phyloP scores from a whole-genome alignment of 1,140 invertebrate genomes.

The Drosophila ogumai region DNA sequence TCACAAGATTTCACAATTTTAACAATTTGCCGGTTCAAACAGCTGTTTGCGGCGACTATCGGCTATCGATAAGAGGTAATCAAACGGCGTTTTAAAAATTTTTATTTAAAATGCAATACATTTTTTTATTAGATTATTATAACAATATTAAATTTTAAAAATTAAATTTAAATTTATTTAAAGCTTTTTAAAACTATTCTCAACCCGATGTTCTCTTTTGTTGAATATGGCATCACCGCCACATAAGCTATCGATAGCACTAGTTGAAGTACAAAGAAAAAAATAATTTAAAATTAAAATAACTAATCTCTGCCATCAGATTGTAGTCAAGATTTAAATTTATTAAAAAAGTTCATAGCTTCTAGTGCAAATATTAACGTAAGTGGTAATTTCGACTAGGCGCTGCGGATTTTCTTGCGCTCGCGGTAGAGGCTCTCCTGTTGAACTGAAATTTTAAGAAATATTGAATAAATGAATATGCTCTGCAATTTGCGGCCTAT shows the following conservation, averaged over 20 bases:
- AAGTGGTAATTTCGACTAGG: slow-evolving; percentile 49
- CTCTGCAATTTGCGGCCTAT: neutral
- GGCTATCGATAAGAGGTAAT: slow-evolving; percentile 6
- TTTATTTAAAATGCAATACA: too few species aligned
- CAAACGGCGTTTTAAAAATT: too few species aligned
- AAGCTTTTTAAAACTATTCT: neutral
- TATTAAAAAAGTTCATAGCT: neutral
- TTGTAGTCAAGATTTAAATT: neutral
- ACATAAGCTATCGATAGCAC: neutral
- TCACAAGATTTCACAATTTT: slow-evolving; percentile 36
- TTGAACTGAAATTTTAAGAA: slow-evolving; percentile 87
- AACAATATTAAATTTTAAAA: neutral
- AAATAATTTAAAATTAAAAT: neutral
- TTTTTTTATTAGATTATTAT: too few species aligned
- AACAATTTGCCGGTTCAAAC: slow-evolving; percentile 35
- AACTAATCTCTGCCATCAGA: too few species aligned
- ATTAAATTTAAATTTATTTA: neutral
- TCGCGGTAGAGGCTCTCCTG: slow-evolving; percentile 88
- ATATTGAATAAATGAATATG: neutral
- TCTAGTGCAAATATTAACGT: slow-evolving; percentile 11
- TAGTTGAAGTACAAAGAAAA: neutral
- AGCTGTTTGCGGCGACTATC: slow-evolving; percentile 5
- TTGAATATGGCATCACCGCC: neutral
- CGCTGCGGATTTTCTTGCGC: slow-evolving; percentile 88
- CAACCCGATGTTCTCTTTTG: neutral